These are phyloP conservation scores for Platichthys stellatus DNA, from an alignment of 2,113 vertebrate genomes.

Conservation along the genomic window DNA sequence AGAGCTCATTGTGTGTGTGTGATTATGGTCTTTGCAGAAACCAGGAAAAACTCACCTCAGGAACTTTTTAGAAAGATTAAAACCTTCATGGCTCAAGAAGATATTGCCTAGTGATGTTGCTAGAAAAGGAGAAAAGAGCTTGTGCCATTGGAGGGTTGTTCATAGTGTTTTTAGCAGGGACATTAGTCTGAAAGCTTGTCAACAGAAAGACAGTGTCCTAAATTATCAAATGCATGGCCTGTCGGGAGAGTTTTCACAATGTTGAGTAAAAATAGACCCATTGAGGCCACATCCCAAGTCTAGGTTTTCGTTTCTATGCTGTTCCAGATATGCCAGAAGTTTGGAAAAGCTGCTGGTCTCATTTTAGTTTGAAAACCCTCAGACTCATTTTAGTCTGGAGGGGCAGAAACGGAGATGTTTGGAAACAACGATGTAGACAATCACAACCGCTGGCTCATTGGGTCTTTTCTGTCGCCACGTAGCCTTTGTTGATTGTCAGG, in stretches of 20 bases:
- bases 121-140: conserved; percentile 7
- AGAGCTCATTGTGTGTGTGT: conserved; percentile 61
- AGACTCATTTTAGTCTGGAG: no score
- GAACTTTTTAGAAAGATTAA: conserved; percentile 26
- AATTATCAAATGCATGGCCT: background rate
- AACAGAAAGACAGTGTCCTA: no score
- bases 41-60: conserved; percentile 13
- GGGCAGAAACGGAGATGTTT: no score
- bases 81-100: conserved; percentile 22
- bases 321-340: no score
- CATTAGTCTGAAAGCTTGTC: conserved; percentile 26
- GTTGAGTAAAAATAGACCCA: conserved; percentile 16
- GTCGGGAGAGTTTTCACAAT: background rate
- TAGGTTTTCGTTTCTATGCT: no score
- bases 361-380: no score
- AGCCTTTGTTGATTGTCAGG: no score
- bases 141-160: conserved; percentile 19
- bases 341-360: no score
- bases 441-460: no score
- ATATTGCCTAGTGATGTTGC: conserved; percentile 38
- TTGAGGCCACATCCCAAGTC: no score
- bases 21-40: conserved; percentile 55
- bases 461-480: no score
- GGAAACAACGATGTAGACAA: no score
- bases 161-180: conserved; percentile 29